These are phyloP conservation scores for Macrobrachium rosenbergii DNA, from an alignment of 1,140 invertebrate genomes.

Conservation along the genomic window DNA sequence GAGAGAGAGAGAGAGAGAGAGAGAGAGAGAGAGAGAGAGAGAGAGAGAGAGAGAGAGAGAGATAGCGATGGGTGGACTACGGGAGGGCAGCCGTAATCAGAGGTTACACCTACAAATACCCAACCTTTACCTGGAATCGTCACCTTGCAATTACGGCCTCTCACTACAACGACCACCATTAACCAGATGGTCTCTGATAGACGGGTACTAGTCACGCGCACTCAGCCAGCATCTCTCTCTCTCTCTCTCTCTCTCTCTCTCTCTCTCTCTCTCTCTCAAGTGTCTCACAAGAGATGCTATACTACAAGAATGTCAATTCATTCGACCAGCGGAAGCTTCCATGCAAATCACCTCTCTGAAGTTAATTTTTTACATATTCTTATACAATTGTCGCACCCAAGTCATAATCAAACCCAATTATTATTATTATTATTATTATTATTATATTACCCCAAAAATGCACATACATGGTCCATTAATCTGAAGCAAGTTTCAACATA, in stretches of 20 bases:
- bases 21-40: constrained; percentile 11
- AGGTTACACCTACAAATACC: constrained; percentile 44
- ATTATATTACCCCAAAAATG: too few species aligned
- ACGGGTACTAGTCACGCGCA: constrained; percentile 51
- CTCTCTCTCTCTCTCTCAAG: too few species aligned
- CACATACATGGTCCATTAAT: too few species aligned
- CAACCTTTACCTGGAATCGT: constrained; percentile 53
- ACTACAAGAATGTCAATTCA: too few species aligned
- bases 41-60: neutral
- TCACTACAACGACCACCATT: constrained; percentile 42
- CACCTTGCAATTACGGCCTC: constrained; percentile 51
- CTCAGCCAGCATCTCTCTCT: neutral
- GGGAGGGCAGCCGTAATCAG: constrained; percentile 43
- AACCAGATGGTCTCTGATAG: constrained; percentile 35
- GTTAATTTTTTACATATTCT: too few species aligned
- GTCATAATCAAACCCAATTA: too few species aligned
- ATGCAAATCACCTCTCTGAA: too few species aligned
- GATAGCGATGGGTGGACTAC: neutral
- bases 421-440: too few species aligned
- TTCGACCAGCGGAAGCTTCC: too few species aligned
- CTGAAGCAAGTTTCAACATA: neutral
- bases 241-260: too few species aligned
- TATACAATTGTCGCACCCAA: too few species aligned
- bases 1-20: constrained; percentile 8
- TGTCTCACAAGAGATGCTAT: too few species aligned